These are phyloP conservation scores for Pelecanus crispus DNA, from an alignment of 2,113 vertebrate genomes.

Conservation along the genomic window DNA sequence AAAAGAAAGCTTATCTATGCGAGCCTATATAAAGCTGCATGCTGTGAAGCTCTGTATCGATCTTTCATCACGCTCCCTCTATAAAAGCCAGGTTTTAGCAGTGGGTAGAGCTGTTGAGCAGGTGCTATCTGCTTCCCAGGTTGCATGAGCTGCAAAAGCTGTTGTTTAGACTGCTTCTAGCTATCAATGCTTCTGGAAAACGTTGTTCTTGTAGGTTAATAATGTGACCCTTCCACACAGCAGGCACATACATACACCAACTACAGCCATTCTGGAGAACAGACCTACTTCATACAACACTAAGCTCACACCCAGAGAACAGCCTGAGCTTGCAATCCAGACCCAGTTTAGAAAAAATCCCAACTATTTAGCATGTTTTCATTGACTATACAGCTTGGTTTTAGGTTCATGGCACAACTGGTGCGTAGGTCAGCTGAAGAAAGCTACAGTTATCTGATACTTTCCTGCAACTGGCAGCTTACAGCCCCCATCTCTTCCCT, in stretches of 20 bases:
- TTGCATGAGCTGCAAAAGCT: background rate
- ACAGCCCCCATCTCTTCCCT: background rate
- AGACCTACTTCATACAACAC: background rate
- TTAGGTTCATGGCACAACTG: background rate
- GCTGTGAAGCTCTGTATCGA: background rate
- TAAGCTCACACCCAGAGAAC: background rate
- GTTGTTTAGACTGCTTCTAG: background rate
- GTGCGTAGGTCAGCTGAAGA: background rate
- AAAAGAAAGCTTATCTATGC: background rate
- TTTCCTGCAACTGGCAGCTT: background rate
- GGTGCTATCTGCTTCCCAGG: background rate
- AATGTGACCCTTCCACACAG: background rate
- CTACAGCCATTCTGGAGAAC: background rate
- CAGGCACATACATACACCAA: fast-evolving
- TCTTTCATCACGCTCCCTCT: background rate
- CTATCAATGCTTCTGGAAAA: background rate
- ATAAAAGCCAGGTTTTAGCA: background rate
- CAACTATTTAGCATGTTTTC: background rate
- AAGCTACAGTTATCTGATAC: background rate
- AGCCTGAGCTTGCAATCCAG: background rate
- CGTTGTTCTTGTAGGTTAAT: background rate
- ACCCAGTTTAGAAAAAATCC: background rate
- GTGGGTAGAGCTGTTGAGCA: background rate
- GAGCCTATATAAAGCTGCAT: background rate
- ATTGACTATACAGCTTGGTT: background rate